phyloP scores from a whole-genome alignment of 2,797 vertebrate genomes.

The Carduelis carduelis region DNA sequence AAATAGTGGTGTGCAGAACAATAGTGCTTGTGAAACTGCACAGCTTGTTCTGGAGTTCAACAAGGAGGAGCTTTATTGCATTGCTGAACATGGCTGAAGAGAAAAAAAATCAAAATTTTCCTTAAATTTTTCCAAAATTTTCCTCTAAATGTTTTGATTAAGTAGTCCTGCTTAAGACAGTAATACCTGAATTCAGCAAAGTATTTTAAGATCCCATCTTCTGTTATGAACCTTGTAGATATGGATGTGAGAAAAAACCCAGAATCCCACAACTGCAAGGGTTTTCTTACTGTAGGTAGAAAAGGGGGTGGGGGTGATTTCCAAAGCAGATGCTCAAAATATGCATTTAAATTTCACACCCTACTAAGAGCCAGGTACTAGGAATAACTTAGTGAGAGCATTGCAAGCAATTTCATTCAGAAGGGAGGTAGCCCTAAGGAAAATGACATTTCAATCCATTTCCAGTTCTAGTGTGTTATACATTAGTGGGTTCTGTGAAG shows the following conservation, averaged over 20 bases:
- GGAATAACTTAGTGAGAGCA: neutral
- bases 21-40: neutral
- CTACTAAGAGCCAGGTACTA: neutral
- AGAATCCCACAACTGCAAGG: neutral
- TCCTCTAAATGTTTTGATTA: neutral
- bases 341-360: neutral
- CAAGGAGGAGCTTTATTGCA: neutral
- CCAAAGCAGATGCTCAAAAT: neutral
- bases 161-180: neutral
- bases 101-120: neutral
- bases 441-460: neutral
- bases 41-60: neutral
- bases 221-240: neutral
- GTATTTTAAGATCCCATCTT: neutral
- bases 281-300: neutral
- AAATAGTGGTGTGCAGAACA: neutral
- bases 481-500: neutral
- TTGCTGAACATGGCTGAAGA: neutral
- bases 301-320: neutral
- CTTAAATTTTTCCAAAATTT: too few species aligned
- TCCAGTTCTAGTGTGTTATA: neutral
- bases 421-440: neutral
- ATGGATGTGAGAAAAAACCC: neutral
- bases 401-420: neutral
- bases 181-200: neutral